Base-by-base conservation (phyloP, 2,888 invertebrate genomes). In the Pheosia tremula region DNA sequence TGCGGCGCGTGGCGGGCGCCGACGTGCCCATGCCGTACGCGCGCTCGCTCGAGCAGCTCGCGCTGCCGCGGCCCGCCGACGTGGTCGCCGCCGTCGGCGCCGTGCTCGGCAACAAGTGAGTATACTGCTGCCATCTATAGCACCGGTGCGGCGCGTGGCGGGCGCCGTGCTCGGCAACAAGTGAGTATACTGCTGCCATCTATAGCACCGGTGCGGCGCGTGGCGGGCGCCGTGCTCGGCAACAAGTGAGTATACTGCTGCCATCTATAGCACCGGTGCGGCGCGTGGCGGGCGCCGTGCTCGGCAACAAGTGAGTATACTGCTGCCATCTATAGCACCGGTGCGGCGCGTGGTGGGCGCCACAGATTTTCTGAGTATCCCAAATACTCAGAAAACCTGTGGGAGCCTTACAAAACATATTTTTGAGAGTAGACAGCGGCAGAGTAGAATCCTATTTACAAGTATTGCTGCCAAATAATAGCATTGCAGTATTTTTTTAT, bases 21-120 rank as follows among this genome's bases (percentile, higher is more conserved):
- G 99, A 99, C 93, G 95, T 97, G 41, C 99, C 99, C 50, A 99
- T 99, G 98, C 99, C 99, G 1, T 99, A 99, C 91, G 95, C 99
- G 5, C 97, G 96, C 86, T 88, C 95, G n/a, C 94, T 99, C 60
- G 99, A 99, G 95, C 62, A 41, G 57, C 94, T 95, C 13, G 96
- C 98, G 4, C 82, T 98, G 63, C 99, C 99, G 13, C 95, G 95
- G 74, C 83, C 95, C 0, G 83, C 89, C 11, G 97, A 99, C 87
- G 95, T 99, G 13, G 95, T 97, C 3, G 94, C 95, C 60, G 97
- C 97, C 59, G 98, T 97, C 11, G 96, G 96, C 81, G 96, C 96
- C 90, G 94, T 98, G 74, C 94, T 99, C 56, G 97, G 97, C 62
- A 94, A 94, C 80, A 88, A 85, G 89, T 94, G 66, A 77, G 82